Evolutionary conservation across 2,113 vertebrate species (phyloP).

Genomic region (Triplophysa tibetana): DNA sequence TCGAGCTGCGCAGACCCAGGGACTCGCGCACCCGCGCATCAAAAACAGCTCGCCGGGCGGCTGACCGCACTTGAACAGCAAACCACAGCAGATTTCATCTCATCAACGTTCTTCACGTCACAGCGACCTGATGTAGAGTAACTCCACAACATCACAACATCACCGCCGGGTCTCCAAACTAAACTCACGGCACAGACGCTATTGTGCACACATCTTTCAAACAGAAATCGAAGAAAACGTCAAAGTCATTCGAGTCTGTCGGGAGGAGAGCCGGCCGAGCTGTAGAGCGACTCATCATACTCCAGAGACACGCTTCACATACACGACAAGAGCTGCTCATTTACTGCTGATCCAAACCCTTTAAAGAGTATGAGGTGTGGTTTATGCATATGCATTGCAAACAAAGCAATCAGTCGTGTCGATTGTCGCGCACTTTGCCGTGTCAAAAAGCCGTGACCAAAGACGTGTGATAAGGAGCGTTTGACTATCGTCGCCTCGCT

Average conservation of each 20-base stretch:
- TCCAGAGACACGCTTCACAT: neutral
- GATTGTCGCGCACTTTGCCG: neutral
- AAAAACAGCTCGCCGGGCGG: conserved; percentile 30
- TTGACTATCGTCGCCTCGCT: neutral
- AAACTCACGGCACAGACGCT: neutral
- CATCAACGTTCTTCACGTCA: conserved; percentile 9
- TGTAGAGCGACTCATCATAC: neutral
- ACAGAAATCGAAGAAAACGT: neutral
- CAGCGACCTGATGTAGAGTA: too few relatives aligned
- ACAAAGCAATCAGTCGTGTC: too few relatives aligned
- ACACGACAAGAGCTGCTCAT: neutral
- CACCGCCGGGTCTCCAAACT: neutral
- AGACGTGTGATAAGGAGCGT: neutral
- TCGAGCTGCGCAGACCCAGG: neutral
- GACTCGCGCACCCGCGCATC: neutral
- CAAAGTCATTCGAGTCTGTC: neutral
- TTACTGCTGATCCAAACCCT: neutral
- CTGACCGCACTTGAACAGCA: conserved; percentile 46
- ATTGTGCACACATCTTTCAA: neutral
- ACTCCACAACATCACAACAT: too few relatives aligned
- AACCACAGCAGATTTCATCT: conserved; percentile 49
- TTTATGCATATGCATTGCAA: neutral
- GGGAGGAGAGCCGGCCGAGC: neutral
- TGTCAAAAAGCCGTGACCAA: neutral
- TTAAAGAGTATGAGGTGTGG: too few relatives aligned